Conservation (phyloP, 2,888 invertebrate genomes). For the Pteria penguin region DNA sequence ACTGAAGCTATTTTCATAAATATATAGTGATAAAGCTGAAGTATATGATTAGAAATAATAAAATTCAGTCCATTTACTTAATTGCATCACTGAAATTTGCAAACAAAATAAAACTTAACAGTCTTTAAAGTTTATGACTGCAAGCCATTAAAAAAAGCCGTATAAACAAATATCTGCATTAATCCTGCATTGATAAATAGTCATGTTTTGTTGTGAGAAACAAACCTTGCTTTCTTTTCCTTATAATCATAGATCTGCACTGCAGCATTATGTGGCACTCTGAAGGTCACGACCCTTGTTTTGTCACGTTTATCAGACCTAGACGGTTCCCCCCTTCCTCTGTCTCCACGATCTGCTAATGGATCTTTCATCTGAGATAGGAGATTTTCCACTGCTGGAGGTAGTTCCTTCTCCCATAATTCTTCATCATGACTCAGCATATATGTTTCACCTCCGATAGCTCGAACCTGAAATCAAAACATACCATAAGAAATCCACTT, state of each 20-base stretch:
- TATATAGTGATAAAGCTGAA: too few relatives aligned
- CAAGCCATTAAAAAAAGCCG: too few relatives aligned
- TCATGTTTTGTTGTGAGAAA: too few relatives aligned
- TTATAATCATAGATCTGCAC: slow-evolving; percentile 83
- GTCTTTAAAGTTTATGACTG: too few relatives aligned
- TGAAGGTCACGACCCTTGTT: slow-evolving; percentile 79
- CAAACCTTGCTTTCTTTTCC: slow-evolving; percentile 80
- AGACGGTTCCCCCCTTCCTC: slow-evolving; percentile 27
- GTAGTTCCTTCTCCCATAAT: slow-evolving; percentile 79
- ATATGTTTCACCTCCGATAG: slow-evolving; percentile 81
- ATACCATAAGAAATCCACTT: neutral
- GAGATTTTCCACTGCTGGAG: slow-evolving; percentile 79
- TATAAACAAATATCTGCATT: too few relatives aligned
- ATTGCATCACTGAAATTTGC: too few relatives aligned
- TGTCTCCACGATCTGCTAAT: slow-evolving; percentile 80
- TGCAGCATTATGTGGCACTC: slow-evolving; percentile 82
- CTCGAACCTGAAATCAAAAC: slow-evolving; percentile 75
- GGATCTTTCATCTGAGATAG: slow-evolving; percentile 78
- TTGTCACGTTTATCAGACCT: slow-evolving; percentile 70
- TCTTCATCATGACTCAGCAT: slow-evolving; percentile 82
- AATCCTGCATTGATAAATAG: neutral
- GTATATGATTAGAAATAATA: too few relatives aligned
- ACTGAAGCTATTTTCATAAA: too few relatives aligned
- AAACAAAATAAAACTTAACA: too few relatives aligned
- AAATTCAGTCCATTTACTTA: too few relatives aligned